These are phyloP conservation scores for Acanthococcus lagerstroemiae DNA, from an alignment of 2,888 invertebrate genomes.

Conservation along the genomic window DNA sequence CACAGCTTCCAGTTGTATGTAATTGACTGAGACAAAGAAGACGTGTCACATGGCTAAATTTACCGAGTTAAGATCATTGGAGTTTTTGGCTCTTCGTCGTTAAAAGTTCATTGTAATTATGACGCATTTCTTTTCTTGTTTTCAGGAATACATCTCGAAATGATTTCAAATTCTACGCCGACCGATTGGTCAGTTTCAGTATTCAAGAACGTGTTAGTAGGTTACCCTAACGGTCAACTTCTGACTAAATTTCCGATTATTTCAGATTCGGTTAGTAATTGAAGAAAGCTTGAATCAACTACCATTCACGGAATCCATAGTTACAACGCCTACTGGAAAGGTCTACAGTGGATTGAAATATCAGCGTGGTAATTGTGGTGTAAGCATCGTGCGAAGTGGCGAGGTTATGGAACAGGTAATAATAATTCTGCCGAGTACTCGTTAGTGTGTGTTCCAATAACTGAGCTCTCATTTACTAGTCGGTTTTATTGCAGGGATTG, in stretches of 20 bases:
- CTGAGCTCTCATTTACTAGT: neutral
- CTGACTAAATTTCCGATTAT: neutral
- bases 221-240: neutral
- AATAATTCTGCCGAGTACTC: neutral
- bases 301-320: conserved; percentile 81
- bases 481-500: conserved; percentile 51
- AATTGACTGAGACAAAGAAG: no score
- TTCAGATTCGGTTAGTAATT: conserved; percentile 83
- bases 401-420: conserved; percentile 88
- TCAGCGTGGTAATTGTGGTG: conserved; percentile 96
- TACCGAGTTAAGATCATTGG: no score
- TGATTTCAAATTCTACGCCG: conserved; percentile 98
- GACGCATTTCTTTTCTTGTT: conserved; percentile 33
- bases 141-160: conserved; percentile 79
- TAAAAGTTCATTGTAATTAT: neutral
- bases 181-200: conserved; percentile 58
- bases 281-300: conserved; percentile 96
- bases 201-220: neutral
- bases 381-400: conserved; percentile 86
- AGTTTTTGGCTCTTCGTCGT: neutral
- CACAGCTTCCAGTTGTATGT: no score
- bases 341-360: conserved; percentile 87
- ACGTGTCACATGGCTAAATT: no score
- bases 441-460: neutral
- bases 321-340: conserved; percentile 87